Percentiles rank a stretch among this genome's conserved stretches.
phyloP scores from a whole-genome alignment of 1,140 invertebrate species.

The Scaptomyza montana region DNA sequence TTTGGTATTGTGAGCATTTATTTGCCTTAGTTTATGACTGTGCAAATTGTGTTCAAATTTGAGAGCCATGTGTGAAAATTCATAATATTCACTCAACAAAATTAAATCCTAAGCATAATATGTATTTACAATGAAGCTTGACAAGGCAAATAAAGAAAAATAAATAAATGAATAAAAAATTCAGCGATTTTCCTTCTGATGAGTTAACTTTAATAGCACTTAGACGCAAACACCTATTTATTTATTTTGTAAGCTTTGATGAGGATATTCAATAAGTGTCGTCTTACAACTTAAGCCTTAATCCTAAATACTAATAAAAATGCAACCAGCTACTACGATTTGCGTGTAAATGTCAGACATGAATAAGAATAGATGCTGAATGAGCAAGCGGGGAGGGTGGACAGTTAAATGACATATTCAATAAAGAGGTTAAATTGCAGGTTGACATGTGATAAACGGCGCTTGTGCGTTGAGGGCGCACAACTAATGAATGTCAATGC shows the following conservation, averaged over 20 bases:
- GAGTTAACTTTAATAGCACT: too few relatives aligned
- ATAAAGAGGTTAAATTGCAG: constrained; percentile 63
- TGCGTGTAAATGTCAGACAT: constrained; percentile 29
- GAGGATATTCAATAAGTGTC: constrained; percentile 31
- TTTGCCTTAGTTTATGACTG: constrained; percentile 70
- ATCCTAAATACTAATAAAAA: constrained; percentile 12
- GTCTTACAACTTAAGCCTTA: constrained; percentile 29
- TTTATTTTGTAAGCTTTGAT: constrained; percentile 13
- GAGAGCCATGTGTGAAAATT: constrained; percentile 76
- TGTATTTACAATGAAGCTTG: constrained; percentile 6
- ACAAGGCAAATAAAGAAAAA: constrained; percentile 1
- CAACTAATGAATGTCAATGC: constrained; percentile 67
- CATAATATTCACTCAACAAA: constrained; percentile 69
- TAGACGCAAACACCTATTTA: too few relatives aligned
- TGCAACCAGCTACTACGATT: constrained; percentile 9
- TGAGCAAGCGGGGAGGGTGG: not conserved
- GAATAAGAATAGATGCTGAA: constrained; percentile 23
- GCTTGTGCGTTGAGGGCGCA: constrained; percentile 21
- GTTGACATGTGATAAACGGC: constrained; percentile 73
- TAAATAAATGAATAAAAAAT: too few relatives aligned
- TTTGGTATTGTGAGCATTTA: constrained; percentile 39
- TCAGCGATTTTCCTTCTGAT: too few relatives aligned
- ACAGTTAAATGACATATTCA: constrained; percentile 60
- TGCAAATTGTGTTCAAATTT: constrained; percentile 63
- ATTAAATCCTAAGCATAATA: constrained; percentile 62